Evolutionary conservation across 2,797 vertebrate species (phyloP).

Genomic region (Gadopsis marmoratus): DNA sequence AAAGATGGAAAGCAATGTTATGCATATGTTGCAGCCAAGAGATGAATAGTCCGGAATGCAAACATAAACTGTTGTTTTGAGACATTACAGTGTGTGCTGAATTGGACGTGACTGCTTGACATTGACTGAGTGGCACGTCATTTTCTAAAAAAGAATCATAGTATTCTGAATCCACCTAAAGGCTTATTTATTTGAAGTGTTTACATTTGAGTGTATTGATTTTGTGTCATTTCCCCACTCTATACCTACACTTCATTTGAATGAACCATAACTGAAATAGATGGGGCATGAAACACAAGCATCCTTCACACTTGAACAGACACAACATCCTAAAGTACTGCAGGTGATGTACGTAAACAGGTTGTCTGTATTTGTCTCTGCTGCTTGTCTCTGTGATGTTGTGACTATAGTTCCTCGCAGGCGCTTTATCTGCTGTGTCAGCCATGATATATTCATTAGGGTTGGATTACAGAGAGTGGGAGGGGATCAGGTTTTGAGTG

Average conservation of each 20-base stretch:
- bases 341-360: conserved; percentile 50
- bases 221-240: conserved; percentile 42
- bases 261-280: conserved; percentile 49
- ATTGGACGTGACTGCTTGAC: conserved; percentile 23
- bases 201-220: conserved; percentile 68
- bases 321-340: conserved; percentile 33
- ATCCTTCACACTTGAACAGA: conserved; percentile 32
- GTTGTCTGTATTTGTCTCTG: conserved; percentile 46
- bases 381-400: conserved; percentile 49
- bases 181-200: conserved; percentile 53
- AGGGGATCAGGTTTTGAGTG: conserved; percentile 83
- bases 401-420: conserved; percentile 61
- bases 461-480: conserved; percentile 83
- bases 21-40: background rate
- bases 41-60: background rate
- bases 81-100: background rate
- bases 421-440: conserved; percentile 78
- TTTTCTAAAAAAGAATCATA: conserved; percentile 13
- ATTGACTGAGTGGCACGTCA: background rate
- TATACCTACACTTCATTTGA: conserved; percentile 49
- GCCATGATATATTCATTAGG: conserved; percentile 85
- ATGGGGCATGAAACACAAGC: conserved; percentile 35
- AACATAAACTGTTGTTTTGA: background rate
- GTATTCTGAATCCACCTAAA: conserved; percentile 34
- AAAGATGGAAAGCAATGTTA: background rate